Percentiles rank a stretch among this genome's conserved stretches.
Evolutionary conservation across 2,113 vertebrate genomes (phyloP).

Genomic region (Entelurus aequoreus): DNA sequence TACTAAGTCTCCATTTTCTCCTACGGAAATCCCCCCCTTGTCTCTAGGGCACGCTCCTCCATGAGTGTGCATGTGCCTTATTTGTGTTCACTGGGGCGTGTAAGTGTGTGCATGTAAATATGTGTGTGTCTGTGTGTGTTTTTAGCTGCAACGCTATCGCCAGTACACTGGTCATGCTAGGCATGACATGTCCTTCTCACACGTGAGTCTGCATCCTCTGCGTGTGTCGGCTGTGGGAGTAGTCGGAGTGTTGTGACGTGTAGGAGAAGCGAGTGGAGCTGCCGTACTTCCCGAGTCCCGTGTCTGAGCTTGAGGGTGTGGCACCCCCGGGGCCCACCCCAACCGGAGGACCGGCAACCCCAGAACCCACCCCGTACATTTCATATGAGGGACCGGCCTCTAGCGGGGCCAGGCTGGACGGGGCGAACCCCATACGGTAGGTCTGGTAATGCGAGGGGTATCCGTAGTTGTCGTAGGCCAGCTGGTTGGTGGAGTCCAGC

Average conservation of each 20-base stretch:
- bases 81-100: constrained; percentile 23
- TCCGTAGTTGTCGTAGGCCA: constrained; percentile 88
- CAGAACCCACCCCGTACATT: constrained; percentile 72
- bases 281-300: constrained; percentile 82
- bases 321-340: constrained; percentile 54
- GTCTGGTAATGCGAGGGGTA: constrained; percentile 78
- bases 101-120: constrained; percentile 40
- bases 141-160: constrained; percentile 51
- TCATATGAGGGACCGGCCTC: constrained; percentile 73
- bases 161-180: constrained; percentile 47
- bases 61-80: constrained; percentile 26
- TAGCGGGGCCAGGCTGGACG: constrained; percentile 71
- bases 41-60: constrained; percentile 48
- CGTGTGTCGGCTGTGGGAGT: constrained; percentile 87
- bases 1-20: constrained; percentile 22
- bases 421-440: constrained; percentile 84
- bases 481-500: constrained; percentile 79
- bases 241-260: constrained; percentile 94
- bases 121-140: constrained; percentile 38
- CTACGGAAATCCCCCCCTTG: constrained; percentile 24
- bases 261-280: constrained; percentile 89
- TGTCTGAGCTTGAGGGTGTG: constrained; percentile 60
- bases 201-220: constrained; percentile 98
- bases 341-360: constrained; percentile 29
- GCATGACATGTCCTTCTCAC: constrained; percentile 62